A percentile compares a stretch with the other conserved stretches of the same genome.
Conservation (phyloP, 1,140 invertebrate species). For the Eufriesea mexicana region DNA sequence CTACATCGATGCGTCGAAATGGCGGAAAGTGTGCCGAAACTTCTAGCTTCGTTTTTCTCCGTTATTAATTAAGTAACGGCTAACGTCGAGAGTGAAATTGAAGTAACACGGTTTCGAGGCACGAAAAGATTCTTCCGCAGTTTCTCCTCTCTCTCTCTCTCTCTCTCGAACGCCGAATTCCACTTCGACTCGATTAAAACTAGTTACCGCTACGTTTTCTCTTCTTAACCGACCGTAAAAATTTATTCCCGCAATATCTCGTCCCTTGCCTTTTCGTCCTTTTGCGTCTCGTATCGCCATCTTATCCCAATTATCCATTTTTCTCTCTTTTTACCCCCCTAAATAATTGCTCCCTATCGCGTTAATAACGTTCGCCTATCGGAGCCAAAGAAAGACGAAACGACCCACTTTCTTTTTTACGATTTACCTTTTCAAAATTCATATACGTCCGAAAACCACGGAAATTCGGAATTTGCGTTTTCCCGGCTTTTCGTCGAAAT, state of each 20-base stretch:
- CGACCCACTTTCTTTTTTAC: too few species aligned
- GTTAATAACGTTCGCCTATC: too few species aligned
- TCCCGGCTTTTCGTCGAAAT: too few species aligned
- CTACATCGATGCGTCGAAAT: not conserved
- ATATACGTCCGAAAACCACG: too few species aligned
- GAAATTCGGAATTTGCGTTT: too few species aligned
- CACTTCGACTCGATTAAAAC: conserved; percentile 18
- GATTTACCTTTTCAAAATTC: too few species aligned
- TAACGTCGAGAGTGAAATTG: not conserved
- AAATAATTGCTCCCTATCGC: too few species aligned
- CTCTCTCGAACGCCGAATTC: not conserved
- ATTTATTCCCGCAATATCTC: not conserved
- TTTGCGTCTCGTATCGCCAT: too few species aligned
- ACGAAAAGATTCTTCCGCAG: conserved; percentile 25
- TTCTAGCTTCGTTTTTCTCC: conserved; percentile 8
- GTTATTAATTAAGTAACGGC: conserved; percentile 44
- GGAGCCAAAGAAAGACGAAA: too few species aligned
- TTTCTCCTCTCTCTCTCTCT: not conserved
- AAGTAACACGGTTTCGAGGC: conserved; percentile 20
- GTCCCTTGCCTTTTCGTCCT: not conserved
- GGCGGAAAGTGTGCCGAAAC: not conserved
- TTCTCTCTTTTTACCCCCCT: too few species aligned
- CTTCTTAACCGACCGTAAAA: not conserved
- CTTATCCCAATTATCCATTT: too few species aligned
- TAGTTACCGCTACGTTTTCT: not conserved